A percentile compares a stretch with the other conserved stretches of the same genome.
Conservation (phyloP, 1,140 invertebrate genomes). For the Drosophila pandora region DNA sequence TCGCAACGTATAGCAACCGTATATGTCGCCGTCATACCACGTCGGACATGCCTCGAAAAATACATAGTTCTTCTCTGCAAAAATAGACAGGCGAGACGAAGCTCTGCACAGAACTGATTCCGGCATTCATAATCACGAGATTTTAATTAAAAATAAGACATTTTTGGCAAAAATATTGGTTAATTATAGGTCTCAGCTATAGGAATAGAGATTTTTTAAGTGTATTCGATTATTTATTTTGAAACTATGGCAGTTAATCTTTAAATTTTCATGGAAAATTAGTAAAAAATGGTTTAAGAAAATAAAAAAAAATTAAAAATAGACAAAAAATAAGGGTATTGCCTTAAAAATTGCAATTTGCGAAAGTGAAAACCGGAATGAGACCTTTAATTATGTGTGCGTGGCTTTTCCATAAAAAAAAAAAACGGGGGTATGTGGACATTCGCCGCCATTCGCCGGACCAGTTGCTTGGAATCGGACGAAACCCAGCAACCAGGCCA, state of each 20-base stretch:
- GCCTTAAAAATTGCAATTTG: not conserved
- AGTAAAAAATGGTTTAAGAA: too few relatives aligned
- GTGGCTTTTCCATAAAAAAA: conserved; percentile 28
- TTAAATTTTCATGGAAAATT: too few relatives aligned
- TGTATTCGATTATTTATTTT: too few relatives aligned
- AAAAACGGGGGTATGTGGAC: conserved; percentile 19
- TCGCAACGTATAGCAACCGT: not conserved
- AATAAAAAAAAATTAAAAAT: not conserved
- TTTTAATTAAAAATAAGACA: too few relatives aligned
- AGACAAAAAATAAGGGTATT: not conserved
- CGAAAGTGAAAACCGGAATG: conserved; percentile 12
- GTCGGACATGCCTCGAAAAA: not conserved
- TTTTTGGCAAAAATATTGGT: too few relatives aligned
- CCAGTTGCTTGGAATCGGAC: conserved; percentile 17
- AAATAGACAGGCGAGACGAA: not conserved
- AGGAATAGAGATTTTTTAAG: too few relatives aligned
- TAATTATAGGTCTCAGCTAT: too few relatives aligned
- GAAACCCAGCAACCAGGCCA: not conserved
- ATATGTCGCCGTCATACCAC: conserved; percentile 15
- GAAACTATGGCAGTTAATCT: too few relatives aligned
- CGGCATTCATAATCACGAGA: too few relatives aligned
- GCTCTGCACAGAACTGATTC: too few relatives aligned
- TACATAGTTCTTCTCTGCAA: not conserved
- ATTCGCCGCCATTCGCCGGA: conserved; percentile 31
- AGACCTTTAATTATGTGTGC: conserved; percentile 24